phyloP scores from a whole-genome alignment of 2,888 invertebrate genomes.

The Seira ritae region DNA sequence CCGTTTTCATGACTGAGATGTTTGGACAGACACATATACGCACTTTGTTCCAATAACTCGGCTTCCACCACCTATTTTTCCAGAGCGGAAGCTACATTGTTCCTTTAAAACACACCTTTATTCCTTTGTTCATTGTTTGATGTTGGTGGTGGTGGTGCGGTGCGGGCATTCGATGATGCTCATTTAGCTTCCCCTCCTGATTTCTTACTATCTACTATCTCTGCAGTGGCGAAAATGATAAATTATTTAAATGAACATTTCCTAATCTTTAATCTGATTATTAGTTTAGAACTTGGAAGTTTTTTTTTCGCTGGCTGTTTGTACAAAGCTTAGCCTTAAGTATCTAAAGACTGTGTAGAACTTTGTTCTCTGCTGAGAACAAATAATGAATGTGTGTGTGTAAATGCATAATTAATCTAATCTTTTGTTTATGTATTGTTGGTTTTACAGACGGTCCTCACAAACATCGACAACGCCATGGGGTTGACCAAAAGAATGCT shows the following conservation, averaged over 20 bases:
- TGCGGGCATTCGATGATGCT: neutral
- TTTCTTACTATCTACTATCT: slow-evolving; percentile 47
- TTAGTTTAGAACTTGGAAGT: neutral
- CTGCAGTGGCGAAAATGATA: slow-evolving; percentile 45
- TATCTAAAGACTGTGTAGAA: no score
- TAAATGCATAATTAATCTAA: no score
- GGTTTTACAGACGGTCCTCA: slow-evolving; percentile 51
- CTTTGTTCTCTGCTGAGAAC: no score
- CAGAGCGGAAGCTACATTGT: neutral
- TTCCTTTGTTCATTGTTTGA: neutral
- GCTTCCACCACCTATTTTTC: neutral
- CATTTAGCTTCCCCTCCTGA: slow-evolving; percentile 3
- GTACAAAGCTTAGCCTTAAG: no score
- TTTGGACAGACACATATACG: neutral
- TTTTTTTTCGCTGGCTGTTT: neutral
- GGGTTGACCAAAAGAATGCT: slow-evolving; percentile 48
- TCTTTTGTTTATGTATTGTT: neutral
- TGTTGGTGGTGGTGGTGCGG: no score
- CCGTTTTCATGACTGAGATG: neutral
- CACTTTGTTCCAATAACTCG: slow-evolving; percentile 34
- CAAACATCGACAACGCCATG: slow-evolving; percentile 69
- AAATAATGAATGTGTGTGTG: no score
- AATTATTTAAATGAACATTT: slow-evolving; percentile 40
- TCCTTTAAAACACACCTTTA: neutral
- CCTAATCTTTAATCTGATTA: neutral